Evolutionary conservation across 2,797 vertebrate species (phyloP), one percentile per base, ranked within the genome.

Genomic region (Xenops minutus): DNA sequence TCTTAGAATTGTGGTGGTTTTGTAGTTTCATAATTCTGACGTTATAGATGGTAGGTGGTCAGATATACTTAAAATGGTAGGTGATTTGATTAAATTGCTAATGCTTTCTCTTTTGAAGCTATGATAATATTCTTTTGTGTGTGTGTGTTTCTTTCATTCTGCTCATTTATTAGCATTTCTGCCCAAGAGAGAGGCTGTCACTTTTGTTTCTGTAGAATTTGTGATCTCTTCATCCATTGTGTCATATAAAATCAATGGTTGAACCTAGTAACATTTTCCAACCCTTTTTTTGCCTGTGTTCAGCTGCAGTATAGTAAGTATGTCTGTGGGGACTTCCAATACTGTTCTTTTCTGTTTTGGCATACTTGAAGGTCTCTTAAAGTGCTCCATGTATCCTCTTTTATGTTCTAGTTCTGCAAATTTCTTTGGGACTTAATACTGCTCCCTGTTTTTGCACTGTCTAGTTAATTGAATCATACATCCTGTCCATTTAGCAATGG

Each of bases 361-460:
- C 4, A 4, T 56, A 72, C 37, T 27, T 46, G 16, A 19, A 49
- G 16, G 21, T 75, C 46, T 58, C 34, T 36, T 55, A 32, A 63
- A 23, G 23, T 59, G 39, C 5, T 66, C 30, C 5, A 1, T 39
- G 8, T 62, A 20, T 61, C 11, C 21, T 58, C 17, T 13, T 41
- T 43, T 85, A 16, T 43, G 17, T 62, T 76, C 37, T 58, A 30
- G 13, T 67, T 74, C 13, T 59, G 2, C 66, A 7, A 9, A 6
- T 76, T 81, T 24, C 23, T 82, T 56, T 72, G 20, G 23, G 32
- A 37, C 20, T 72, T 85, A 6, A 14, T 56, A 26, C 4, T 2
- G 2, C 16, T 74, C 29, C 3, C 7, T 2, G 0, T 44, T 90
- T 76, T 52, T 3, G 3, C 18, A 48, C 5, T 43, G 14, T 62